Evolutionary conservation across 2,113 vertebrate genomes (phyloP).

Genomic region (Xiphophorus maculatus): DNA sequence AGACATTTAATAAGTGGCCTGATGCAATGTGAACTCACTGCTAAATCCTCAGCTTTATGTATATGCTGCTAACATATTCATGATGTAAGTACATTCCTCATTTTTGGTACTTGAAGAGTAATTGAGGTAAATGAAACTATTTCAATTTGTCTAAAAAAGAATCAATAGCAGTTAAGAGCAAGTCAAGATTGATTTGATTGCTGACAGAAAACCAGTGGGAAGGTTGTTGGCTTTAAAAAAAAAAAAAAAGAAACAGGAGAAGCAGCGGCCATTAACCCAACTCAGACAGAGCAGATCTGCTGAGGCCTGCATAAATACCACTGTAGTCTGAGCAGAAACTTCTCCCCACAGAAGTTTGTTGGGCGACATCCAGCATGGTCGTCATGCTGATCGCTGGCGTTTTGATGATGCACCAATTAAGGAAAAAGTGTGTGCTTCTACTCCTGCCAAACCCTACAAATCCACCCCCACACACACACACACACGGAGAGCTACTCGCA

Average conservation of each 20-base stretch:
- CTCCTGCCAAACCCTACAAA: constrained; percentile 40
- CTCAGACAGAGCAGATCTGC: constrained; percentile 8
- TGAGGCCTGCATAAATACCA: not conserved
- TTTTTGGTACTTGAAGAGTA: constrained; percentile 34
- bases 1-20: not conserved
- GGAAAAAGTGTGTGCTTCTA: constrained; percentile 23
- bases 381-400: constrained; percentile 35
- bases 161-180: constrained; percentile 46
- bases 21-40: not conserved
- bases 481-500: constrained; percentile 6
- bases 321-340: constrained; percentile 21
- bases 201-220: constrained; percentile 10
- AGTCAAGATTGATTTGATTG: constrained; percentile 42
- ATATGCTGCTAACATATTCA: constrained; percentile 26
- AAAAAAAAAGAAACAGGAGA: constrained; percentile 11
- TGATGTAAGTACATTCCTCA: constrained; percentile 44
- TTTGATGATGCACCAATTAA: constrained; percentile 46
- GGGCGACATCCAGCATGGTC: constrained; percentile 28
- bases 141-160: constrained; percentile 25
- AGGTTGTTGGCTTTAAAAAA: constrained; percentile 31
- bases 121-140: constrained; percentile 21
- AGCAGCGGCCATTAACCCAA: constrained; percentile 15
- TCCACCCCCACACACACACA: not conserved
- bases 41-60: not conserved
- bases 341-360: constrained; percentile 36